Evolutionary conservation across 2,113 vertebrate genomes (phyloP).

Genomic region (Chinchilla lanigera): DNA sequence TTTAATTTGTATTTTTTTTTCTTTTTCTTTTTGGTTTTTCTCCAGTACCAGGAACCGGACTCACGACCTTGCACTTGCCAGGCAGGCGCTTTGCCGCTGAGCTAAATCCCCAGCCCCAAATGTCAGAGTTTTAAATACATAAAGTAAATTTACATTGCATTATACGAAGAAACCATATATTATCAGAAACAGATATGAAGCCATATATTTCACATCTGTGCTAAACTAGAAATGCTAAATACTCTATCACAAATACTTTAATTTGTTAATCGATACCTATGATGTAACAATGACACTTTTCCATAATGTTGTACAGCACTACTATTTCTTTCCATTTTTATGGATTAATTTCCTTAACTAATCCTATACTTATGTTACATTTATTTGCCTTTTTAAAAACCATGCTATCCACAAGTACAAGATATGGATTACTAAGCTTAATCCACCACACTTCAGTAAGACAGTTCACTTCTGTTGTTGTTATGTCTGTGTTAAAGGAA

Average conservation of each 20-base stretch:
- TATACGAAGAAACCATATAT: too few species aligned
- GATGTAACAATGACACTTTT: conserved; percentile 31
- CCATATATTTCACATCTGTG: conserved; percentile 37
- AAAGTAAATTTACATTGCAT: conserved; percentile 55
- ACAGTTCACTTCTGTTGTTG: conserved; percentile 64
- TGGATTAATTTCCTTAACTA: conserved; percentile 57
- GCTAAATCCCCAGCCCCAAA: too few species aligned
- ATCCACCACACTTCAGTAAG: conserved; percentile 49
- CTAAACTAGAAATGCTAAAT: conserved; percentile 66
- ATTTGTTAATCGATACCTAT: conserved; percentile 72
- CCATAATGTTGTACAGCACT: conserved; percentile 64
- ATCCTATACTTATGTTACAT: background rate
- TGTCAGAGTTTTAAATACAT: conserved; percentile 54
- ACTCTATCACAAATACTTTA: conserved; percentile 48
- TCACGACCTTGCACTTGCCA: too few species aligned
- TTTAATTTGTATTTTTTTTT: too few species aligned
- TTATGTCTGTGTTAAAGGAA: conserved; percentile 43
- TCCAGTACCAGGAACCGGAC: too few species aligned
- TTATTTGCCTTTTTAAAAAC: conserved; percentile 40
- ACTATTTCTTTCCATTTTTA: conserved; percentile 28
- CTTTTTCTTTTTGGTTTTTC: too few species aligned
- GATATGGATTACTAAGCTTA: conserved; percentile 55
- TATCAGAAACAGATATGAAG: conserved; percentile 53
- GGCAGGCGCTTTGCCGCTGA: too few species aligned
- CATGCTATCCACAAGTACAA: conserved; percentile 36